Evolutionary conservation across 2,113 vertebrate genomes (phyloP).

Genomic region (Chionodraco myersi): DNA sequence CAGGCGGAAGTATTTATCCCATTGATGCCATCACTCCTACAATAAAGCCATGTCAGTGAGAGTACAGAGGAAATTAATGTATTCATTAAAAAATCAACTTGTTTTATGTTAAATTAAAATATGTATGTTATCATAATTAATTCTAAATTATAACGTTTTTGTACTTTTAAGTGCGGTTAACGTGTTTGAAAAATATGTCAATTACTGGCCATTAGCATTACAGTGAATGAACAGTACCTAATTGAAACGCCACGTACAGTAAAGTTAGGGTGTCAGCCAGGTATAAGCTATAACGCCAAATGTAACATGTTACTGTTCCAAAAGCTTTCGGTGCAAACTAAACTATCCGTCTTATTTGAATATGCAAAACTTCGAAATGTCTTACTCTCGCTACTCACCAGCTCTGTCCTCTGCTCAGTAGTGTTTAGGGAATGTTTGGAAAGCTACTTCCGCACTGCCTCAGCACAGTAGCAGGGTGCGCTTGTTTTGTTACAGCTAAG

Average conservation of each 20-base stretch:
- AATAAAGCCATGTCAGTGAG: background rate
- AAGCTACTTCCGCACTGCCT: slow-evolving; percentile 49
- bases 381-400: slow-evolving; percentile 38
- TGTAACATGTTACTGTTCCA: background rate
- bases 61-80: background rate
- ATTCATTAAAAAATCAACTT: too few species aligned
- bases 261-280: too few species aligned
- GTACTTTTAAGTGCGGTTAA: too few species aligned
- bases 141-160: too few species aligned
- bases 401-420: background rate
- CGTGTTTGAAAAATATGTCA: background rate
- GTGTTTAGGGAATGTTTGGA: slow-evolving; percentile 21
- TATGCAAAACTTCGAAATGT: too few species aligned
- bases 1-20: background rate
- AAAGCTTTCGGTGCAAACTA: background rate
- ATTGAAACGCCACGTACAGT: background rate
- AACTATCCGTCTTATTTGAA: background rate
- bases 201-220: background rate
- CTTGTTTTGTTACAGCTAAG: background rate
- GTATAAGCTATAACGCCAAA: too few species aligned
- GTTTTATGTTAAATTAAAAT: too few species aligned
- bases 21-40: background rate
- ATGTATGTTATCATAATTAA: too few species aligned
- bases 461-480: background rate
- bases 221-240: background rate